Conservation (phyloP, 1,140 invertebrate species). For the Psilanteris sp. region DNA sequence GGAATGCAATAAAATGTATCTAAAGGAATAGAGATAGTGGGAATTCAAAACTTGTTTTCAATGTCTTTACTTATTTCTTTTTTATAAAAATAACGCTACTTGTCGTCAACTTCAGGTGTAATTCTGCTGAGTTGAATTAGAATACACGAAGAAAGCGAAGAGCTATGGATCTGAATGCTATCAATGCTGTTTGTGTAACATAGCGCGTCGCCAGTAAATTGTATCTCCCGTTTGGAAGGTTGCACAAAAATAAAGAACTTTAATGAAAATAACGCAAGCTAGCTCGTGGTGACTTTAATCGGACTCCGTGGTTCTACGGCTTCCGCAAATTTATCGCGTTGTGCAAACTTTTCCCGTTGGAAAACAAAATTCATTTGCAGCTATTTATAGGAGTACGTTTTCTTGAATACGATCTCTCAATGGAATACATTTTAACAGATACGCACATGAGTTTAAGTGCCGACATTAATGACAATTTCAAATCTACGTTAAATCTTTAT, state of each 20-base stretch:
- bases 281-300: constrained; percentile 45
- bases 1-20: no score
- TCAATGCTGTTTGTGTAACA: constrained; percentile 41
- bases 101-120: constrained; percentile 8
- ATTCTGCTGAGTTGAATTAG: constrained; percentile 9
- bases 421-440: no score
- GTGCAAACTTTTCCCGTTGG: constrained; percentile 6
- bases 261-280: constrained; percentile 48
- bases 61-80: constrained; percentile 4
- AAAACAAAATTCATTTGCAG: constrained; percentile 37
- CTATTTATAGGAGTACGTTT: no score
- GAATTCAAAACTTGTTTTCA: constrained; percentile 2
- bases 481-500: no score
- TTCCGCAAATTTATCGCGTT: constrained; percentile 46
- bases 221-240: constrained; percentile 38
- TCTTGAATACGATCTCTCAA: no score
- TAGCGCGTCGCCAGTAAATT: constrained; percentile 43
- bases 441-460: no score
- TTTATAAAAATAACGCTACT: no score
- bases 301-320: constrained; percentile 12
- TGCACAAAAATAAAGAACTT: constrained; percentile 41
- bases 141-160: constrained; percentile 47
- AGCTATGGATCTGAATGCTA: constrained; percentile 1
- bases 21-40: no score
- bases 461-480: no score